phyloP scores from a whole-genome alignment of 2,797 vertebrate genomes.

The Enteromius argenteus region DNA sequence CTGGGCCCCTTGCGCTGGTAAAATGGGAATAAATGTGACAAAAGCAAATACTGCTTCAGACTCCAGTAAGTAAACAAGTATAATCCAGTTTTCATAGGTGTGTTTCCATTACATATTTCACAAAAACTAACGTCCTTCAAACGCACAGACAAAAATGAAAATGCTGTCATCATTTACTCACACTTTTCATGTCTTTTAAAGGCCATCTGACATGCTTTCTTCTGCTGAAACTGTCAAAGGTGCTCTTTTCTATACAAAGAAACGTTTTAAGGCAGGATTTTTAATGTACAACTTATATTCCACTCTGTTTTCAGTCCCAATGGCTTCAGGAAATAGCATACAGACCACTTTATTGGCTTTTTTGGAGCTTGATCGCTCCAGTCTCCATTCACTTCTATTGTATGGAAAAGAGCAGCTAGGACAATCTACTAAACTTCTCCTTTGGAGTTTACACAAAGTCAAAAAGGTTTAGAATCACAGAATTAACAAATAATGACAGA shows the following conservation, averaged over 20 bases:
- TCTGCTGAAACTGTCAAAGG: constrained; percentile 7
- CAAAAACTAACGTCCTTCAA: constrained; percentile 34
- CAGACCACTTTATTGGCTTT: background rate
- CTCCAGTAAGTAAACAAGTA: constrained; percentile 97
- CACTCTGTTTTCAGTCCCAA: background rate
- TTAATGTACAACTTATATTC: background rate
- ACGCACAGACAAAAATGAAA: background rate
- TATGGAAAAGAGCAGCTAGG: constrained; percentile 14
- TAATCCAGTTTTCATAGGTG: constrained; percentile 77
- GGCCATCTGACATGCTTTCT: background rate
- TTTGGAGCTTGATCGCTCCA: background rate
- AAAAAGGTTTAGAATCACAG: background rate
- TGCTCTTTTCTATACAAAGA: background rate
- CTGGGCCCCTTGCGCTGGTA: constrained; percentile 98
- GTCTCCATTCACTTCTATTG: background rate
- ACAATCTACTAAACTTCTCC: background rate
- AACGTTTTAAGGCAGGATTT: background rate
- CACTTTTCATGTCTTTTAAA: background rate
- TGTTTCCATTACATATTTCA: constrained; percentile 44
- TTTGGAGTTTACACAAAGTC: background rate
- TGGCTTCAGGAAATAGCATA: background rate
- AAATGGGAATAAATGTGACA: constrained; percentile 99
- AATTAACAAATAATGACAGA: background rate
- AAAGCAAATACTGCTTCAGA: constrained; percentile 99
- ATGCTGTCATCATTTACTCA: background rate